Evolutionary conservation across 2,797 vertebrate genomes (phyloP), one percentile per base, ranked within the genome.

Genomic region (Coendou prehensilis): DNA sequence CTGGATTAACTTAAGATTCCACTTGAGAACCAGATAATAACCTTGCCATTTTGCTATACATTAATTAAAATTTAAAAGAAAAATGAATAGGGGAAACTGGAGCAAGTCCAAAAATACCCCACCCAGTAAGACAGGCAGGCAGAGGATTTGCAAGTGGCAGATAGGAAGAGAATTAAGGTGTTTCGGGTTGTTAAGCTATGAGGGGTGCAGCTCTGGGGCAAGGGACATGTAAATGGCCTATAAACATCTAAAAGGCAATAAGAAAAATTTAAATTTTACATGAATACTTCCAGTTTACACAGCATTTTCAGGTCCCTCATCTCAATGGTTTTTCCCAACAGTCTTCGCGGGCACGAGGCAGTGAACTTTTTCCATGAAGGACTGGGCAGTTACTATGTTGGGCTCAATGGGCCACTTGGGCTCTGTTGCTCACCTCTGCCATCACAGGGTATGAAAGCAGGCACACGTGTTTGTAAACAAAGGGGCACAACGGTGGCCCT

Each of bases 31-130:
- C 75, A 80, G 87, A 88, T 95, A 92, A 94, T 81, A 89, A 93
- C 75, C 28, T 87, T 97, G 69, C 56, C 33, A 47, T 52, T 80
- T 6, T 64, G 80, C 45, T 89, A 87, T 93, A 88, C 50, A 69
- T 95, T 95, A 89, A 96, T 96, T 96, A 93, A 92, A 96, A 94
- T 92, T 86, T 91, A 69, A 94, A 94, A 97, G 84, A 95, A 93
- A 94, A 97, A 91, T 69, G 87, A 94, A 83, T 61, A 88, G 78
- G 22, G 90, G 47, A 96, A 95, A 95, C 84, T 88, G 89, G 82
- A 96, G 71, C 93, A 95, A 64, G 73, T 52, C 82, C 90, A 93
- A 76, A 97, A 76, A 81, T 94, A 87, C 54, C 80, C 87, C 81
- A 85, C 76, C 90, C 11, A 64, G 73, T 13, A 45, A 85, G 45